Base-by-base conservation (phyloP, 2,888 invertebrate species). In the Agriopis leucophaearia region DNA sequence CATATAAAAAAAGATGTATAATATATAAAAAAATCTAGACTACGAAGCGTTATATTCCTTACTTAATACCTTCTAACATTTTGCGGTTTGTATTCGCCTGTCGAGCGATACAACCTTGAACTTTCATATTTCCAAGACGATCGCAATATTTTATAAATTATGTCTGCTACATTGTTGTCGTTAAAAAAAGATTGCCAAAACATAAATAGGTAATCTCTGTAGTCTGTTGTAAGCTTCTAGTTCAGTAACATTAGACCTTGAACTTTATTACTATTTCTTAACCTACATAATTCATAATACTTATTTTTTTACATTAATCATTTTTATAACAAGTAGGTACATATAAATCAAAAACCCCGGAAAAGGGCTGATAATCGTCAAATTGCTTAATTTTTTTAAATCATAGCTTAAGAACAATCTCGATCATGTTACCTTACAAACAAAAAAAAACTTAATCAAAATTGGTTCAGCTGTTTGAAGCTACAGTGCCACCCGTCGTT, bases 101-200 rank as follows among this genome's bases (percentile, higher is more conserved):
- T 13, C 40, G 48, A 42, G n/a, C 15, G 54, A 18, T 40, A 38
- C 45, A 63, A 55, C 59, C 59, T 59, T 59, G 59, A 59, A 59
- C 59, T 59, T 59, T 59, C 59, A 27, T 50, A 59, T 59, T 48
- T 35, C 1, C 40, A 59, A 42, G 40, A 50, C 8, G 55, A 27
- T 55, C 55, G 18, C 9, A 55, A 55, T 42, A 42, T 55, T 27
- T 27, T 27, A 27, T 42, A 27, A 27, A 55, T 18, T 18, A 55
- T 8, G 55, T 55, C 18, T 55, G 55, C 18, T 42, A 27, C 27
- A 55, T 42, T 55, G 40, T 40, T 16, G 55, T 55, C 27, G 18
- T 55, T 18, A 18, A 27, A 40, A 55, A 54, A 38, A 15, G 38
- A 40, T 54, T 40, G 42, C 42, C 42, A 55, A 38, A 52, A 36